Evolutionary conservation across 1,140 invertebrate genomes (phyloP).

Genomic region (Drosophila tani): DNA sequence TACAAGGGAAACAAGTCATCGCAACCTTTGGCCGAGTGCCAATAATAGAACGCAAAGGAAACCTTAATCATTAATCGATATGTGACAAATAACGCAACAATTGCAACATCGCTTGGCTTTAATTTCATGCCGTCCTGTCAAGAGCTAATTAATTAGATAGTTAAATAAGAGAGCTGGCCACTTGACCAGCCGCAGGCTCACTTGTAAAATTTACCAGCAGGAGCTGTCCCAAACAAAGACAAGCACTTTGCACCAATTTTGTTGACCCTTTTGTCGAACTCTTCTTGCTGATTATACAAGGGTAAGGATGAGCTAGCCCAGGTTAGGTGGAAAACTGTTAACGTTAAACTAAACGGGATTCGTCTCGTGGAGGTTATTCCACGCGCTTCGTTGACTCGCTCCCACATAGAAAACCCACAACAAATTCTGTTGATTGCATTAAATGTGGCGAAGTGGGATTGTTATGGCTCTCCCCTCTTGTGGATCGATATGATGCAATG

Average conservation of each 20-base stretch:
- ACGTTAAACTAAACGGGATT: slow-evolving; percentile 79
- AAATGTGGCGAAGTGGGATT: slow-evolving; percentile 59
- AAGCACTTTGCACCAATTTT: slow-evolving; percentile 40
- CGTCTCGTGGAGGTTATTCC: slow-evolving; percentile 70
- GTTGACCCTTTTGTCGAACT: slow-evolving; percentile 29
- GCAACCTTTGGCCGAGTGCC: slow-evolving; percentile 25
- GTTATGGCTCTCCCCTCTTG: slow-evolving; percentile 42
- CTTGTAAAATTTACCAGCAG: slow-evolving; percentile 68
- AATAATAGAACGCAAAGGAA: slow-evolving; percentile 58
- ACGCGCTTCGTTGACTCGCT: slow-evolving; percentile 66
- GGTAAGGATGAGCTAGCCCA: background rate
- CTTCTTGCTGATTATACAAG: slow-evolving; percentile 16
- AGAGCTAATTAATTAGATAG: slow-evolving; percentile 70
- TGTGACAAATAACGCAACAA: slow-evolving; percentile 69
- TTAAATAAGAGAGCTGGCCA: slow-evolving; percentile 46
- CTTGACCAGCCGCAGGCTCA: slow-evolving; percentile 51
- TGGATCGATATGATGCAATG: slow-evolving; percentile 40
- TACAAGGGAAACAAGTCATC: slow-evolving; percentile 34
- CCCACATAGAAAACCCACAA: slow-evolving; percentile 44
- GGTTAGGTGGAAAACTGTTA: slow-evolving; percentile 57
- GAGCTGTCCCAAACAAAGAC: slow-evolving; percentile 60
- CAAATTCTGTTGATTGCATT: slow-evolving; percentile 41
- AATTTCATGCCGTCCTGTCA: slow-evolving; percentile 56
- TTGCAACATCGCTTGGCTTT: slow-evolving; percentile 52
- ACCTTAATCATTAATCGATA: slow-evolving; percentile 75